phyloP scores from a whole-genome alignment of 1,140 invertebrate species.

The Hylyphantes graminicola region DNA sequence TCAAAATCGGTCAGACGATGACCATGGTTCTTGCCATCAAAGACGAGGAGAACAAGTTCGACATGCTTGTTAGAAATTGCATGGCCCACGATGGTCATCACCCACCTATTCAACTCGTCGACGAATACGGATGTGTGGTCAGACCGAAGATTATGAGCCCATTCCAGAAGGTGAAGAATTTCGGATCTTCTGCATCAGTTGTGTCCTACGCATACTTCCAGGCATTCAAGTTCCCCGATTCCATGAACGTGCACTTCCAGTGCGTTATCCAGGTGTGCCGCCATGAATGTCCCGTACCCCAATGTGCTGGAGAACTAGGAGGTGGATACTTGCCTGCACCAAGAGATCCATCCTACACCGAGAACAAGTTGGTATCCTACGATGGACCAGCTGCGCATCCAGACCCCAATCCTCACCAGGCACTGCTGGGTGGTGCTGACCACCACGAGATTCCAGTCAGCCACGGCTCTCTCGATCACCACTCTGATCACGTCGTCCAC shows the following conservation, averaged over 20 bases:
- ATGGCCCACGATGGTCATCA: slow-evolving; percentile 94
- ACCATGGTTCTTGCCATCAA: slow-evolving; percentile 97
- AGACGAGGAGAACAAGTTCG: slow-evolving; percentile 94
- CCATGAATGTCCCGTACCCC: slow-evolving; percentile 88
- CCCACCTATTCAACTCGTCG: slow-evolving; percentile 93
- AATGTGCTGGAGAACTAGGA: slow-evolving; percentile 62
- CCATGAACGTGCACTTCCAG: slow-evolving; percentile 97
- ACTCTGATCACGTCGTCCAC: background rate
- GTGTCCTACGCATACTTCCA: slow-evolving; percentile 93
- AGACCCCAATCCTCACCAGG: slow-evolving; percentile 33
- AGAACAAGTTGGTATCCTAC: slow-evolving; percentile 54
- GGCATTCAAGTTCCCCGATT: slow-evolving; percentile 96
- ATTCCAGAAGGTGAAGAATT: slow-evolving; percentile 96
- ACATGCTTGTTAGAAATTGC: slow-evolving; percentile 94
- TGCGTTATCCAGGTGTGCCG: slow-evolving; percentile 95
- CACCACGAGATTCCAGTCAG: background rate
- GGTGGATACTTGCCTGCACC: slow-evolving; percentile 56
- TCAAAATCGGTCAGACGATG: slow-evolving; percentile 96
- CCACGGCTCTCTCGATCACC: background rate
- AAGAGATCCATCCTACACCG: slow-evolving; percentile 61
- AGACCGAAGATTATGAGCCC: slow-evolving; percentile 91
- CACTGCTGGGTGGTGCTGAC: slow-evolving; percentile 1
- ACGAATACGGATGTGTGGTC: slow-evolving; percentile 91
- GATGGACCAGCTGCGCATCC: background rate
- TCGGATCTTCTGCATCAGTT: slow-evolving; percentile 90